Conservation (phyloP, 2,888 invertebrate species). For the Aleiodes alternator region DNA sequence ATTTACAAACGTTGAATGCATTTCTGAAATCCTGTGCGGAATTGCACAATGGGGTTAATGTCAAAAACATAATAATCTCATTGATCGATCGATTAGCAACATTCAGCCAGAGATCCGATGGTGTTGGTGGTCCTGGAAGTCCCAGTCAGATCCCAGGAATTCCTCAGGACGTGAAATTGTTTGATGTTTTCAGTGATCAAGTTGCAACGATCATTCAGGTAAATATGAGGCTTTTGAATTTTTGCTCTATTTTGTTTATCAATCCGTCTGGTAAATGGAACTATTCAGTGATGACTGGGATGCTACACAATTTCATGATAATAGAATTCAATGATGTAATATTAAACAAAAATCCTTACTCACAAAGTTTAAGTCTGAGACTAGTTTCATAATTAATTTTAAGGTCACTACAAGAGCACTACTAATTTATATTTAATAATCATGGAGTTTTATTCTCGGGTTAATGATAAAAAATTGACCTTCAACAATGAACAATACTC, state of each 20-base stretch:
- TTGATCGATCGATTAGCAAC: conserved; percentile 93
- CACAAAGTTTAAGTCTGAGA: conserved; percentile 73
- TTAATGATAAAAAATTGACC: conserved; percentile 19
- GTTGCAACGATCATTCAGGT: conserved; percentile 96
- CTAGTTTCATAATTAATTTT: conserved; percentile 41
- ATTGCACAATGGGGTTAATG: conserved; percentile 95
- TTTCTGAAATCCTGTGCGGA: conserved; percentile 98
- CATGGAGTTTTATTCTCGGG: background rate
- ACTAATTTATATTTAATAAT: background rate
- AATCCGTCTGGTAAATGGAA: background rate
- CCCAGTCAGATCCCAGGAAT: conserved; percentile 79
- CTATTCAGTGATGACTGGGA: conserved; percentile 65
- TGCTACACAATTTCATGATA: conserved; percentile 60
- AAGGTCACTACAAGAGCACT: background rate
- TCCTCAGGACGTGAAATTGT: conserved; percentile 93
- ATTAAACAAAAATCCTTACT: conserved; percentile 61
- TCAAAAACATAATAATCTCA: conserved; percentile 98
- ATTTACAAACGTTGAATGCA: conserved; percentile 94
- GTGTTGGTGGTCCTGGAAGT: conserved; percentile 78
- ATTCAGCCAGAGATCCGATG: conserved; percentile 87
- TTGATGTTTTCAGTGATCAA: conserved; percentile 98
- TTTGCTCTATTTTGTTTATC: conserved; percentile 10
- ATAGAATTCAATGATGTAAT: conserved; percentile 44
- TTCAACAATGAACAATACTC: background rate
- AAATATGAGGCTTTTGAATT: background rate